Evolutionary conservation across 92 coral and sea anemone species (phyloP).

Genomic region (Phymanthus crucifer): DNA sequence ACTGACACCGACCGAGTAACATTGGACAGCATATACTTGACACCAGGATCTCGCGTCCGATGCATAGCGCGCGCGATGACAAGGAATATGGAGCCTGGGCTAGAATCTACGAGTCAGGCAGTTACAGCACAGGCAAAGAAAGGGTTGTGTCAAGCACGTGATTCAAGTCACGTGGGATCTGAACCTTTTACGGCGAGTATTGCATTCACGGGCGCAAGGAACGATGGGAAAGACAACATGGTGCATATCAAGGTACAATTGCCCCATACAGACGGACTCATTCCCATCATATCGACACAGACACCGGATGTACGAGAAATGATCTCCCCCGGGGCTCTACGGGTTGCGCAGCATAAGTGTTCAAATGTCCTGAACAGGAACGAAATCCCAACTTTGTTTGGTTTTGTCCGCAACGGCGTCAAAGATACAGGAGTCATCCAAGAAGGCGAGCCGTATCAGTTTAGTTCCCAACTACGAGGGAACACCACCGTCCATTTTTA

Average conservation of each 20-base stretch:
- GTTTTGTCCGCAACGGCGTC: conserved; percentile 63
- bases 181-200: conserved; percentile 82
- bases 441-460: conserved; percentile 89
- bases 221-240: conserved; percentile 77
- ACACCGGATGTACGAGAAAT: conserved; percentile 66
- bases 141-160: conserved; percentile 84
- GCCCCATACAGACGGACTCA: conserved; percentile 93
- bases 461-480: conserved; percentile 71
- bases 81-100: conserved; percentile 73
- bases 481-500: conserved; percentile 85
- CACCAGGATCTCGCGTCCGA: conserved; percentile 80
- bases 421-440: conserved; percentile 50
- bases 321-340: conserved; percentile 73
- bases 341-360: conserved; percentile 86
- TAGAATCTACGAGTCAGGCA: conserved; percentile 75
- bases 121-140: conserved; percentile 54
- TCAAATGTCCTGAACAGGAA: conserved; percentile 72
- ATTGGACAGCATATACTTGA: conserved; percentile 82
- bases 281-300: conserved; percentile 89
- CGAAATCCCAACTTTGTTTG: conserved; percentile 75
- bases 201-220: conserved; percentile 84
- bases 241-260: conserved; percentile 74
- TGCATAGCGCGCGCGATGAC: conserved; percentile 92
- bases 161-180: conserved; percentile 75
- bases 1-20: conserved; percentile 73